Percentiles rank a stretch among this genome's conserved stretches.
Evolutionary conservation across 2,888 invertebrate species (phyloP).

Genomic region (Selenia dentaria): DNA sequence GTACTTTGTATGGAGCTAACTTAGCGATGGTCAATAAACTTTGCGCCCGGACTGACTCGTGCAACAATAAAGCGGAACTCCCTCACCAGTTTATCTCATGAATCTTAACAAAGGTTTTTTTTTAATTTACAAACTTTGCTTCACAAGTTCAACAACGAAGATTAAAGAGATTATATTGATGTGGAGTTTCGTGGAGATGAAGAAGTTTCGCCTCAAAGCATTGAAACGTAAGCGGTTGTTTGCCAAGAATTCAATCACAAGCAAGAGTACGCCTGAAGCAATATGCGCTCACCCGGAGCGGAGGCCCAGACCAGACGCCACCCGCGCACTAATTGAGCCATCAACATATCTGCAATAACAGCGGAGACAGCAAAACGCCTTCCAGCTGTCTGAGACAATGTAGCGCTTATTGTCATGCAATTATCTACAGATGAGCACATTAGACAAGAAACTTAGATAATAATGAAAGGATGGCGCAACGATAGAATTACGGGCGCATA

Average conservation of each 20-base stretch:
- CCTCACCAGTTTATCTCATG: constrained; percentile 56
- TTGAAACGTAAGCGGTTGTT: constrained; percentile 38
- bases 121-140: constrained; percentile 42
- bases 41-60: constrained; percentile 54
- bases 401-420: constrained; percentile 32
- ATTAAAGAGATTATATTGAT: neutral
- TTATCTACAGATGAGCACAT: constrained; percentile 13
- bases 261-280: constrained; percentile 42
- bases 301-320: constrained; percentile 36
- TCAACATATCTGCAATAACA: constrained; percentile 53
- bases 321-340: constrained; percentile 59
- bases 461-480: constrained; percentile 15
- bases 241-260: constrained; percentile 68
- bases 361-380: constrained; percentile 32
- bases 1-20: constrained; percentile 61
- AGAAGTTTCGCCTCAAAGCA: constrained; percentile 19
- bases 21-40: constrained; percentile 76
- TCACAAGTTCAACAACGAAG: constrained; percentile 27
- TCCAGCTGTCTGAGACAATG: constrained; percentile 40
- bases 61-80: constrained; percentile 63
- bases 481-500: constrained; percentile 31
- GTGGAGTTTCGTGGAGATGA: constrained; percentile 11
- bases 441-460: constrained; percentile 10
- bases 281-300: constrained; percentile 48
- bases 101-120: constrained; percentile 50